phyloP scores from a whole-genome alignment of 2,888 invertebrate genomes.

The Drosophila helvetica region DNA sequence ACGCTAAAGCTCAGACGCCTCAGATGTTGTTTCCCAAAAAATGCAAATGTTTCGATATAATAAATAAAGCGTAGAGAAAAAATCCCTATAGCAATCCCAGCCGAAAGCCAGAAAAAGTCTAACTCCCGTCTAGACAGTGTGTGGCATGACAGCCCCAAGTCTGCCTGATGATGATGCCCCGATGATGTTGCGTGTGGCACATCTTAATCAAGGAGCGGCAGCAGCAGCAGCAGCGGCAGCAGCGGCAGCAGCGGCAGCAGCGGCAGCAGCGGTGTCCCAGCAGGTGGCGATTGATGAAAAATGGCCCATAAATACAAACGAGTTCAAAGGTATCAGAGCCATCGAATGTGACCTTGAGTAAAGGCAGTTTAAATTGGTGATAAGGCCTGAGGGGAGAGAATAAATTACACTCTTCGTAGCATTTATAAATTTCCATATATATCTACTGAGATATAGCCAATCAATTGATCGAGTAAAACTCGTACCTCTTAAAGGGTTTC shows the following conservation, averaged over 20 bases:
- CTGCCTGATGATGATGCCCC: background rate
- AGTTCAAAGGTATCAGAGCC: conserved; percentile 30
- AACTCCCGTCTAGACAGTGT: conserved; percentile 62
- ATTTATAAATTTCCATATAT: no score
- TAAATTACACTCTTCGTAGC: no score
- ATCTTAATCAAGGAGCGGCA: conserved; percentile 27
- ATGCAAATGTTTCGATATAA: conserved; percentile 62
- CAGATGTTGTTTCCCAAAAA: no score
- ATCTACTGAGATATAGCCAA: no score
- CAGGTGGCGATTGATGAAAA: conserved; percentile 62
- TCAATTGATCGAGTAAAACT: no score
- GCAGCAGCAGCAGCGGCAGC: no score
- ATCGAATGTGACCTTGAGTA: background rate
- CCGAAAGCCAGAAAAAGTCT: conserved; percentile 36
- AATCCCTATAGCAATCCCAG: background rate
- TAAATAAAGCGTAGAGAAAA: conserved; percentile 4
- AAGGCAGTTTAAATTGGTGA: background rate
- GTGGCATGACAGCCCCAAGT: background rate
- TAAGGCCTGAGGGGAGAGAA: no score
- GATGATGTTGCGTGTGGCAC: conserved; percentile 25
- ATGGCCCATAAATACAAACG: conserved; percentile 40
- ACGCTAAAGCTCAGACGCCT: conserved; percentile 20
- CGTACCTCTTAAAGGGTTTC: no score
- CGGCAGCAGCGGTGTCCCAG: conserved; percentile 40
- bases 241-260: conserved; percentile 40